Conservation (phyloP, 2,888 invertebrate genomes). For the Lottia scabra region DNA sequence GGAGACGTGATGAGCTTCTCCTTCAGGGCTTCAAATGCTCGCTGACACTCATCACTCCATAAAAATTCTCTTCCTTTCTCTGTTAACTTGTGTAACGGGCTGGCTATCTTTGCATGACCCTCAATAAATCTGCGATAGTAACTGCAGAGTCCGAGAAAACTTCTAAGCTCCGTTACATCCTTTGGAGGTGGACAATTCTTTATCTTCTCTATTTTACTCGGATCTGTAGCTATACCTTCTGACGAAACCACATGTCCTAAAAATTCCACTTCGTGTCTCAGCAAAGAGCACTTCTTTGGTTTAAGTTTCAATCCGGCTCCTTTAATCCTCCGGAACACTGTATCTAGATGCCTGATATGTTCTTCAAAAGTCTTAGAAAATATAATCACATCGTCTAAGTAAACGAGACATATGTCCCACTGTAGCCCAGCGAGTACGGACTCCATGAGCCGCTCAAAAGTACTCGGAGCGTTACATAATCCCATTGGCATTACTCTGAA, state of each 20-base stretch:
- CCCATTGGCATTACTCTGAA: conserved; percentile 7
- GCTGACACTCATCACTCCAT: conserved; percentile 20
- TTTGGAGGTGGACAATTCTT: not conserved
- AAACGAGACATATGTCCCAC: no score
- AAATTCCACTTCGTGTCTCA: no score
- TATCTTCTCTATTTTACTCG: not conserved
- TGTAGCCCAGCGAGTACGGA: no score
- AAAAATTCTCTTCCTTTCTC: not conserved
- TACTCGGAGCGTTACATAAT: no score
- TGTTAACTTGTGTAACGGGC: not conserved
- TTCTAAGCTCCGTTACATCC: not conserved
- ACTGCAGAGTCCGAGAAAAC: not conserved
- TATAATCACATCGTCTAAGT: no score
- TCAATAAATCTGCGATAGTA: not conserved
- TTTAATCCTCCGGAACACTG: no score
- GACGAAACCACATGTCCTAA: not conserved
- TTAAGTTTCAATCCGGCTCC: no score
- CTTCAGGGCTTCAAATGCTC: conserved; percentile 28
- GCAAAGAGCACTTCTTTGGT: no score
- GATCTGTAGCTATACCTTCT: not conserved
- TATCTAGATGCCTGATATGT: not conserved
- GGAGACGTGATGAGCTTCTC: conserved; percentile 25
- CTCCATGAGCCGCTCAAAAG: no score
- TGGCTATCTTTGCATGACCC: no score
- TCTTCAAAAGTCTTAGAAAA: not conserved